Evolutionary conservation across 2,797 vertebrate species (phyloP).

Genomic region (Picus viridis): DNA sequence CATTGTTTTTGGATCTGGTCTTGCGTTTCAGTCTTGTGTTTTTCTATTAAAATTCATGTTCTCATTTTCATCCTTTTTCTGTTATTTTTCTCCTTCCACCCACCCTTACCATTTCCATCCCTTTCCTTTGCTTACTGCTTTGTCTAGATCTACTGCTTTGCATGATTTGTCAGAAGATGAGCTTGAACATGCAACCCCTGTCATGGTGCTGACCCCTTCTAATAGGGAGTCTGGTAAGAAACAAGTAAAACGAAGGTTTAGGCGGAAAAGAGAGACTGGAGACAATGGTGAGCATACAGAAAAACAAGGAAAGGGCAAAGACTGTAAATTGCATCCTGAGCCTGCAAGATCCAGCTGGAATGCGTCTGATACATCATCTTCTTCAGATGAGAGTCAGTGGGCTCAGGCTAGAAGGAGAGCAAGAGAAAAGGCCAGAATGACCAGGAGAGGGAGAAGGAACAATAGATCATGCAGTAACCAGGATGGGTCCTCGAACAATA

Average conservation of each 20-base stretch:
- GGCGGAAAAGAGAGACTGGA: conserved; percentile 81
- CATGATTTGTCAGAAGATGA: conserved; percentile 85
- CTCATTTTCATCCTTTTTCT: conserved; percentile 68
- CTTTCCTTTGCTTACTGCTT: conserved; percentile 71
- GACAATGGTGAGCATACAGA: conserved; percentile 72
- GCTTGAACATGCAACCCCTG: conserved; percentile 77
- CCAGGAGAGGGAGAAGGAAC: conserved; percentile 77
- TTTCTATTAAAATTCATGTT: conserved; percentile 51
- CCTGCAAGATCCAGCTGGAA: conserved; percentile 60
- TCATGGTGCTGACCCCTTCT: conserved; percentile 74
- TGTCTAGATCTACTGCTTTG: conserved; percentile 83
- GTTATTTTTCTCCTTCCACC: conserved; percentile 60
- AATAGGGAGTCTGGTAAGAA: conserved; percentile 82
- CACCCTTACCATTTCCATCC: conserved; percentile 75
- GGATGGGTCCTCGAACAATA: conserved; percentile 45
- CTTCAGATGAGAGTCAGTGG: conserved; percentile 82
- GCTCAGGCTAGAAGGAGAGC: conserved; percentile 84
- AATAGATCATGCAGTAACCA: conserved; percentile 68
- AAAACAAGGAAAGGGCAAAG: conserved; percentile 69
- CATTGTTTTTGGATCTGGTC: conserved; percentile 36
- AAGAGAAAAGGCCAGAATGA: conserved; percentile 82
- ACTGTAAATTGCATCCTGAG: conserved; percentile 56
- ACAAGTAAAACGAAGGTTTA: conserved; percentile 85
- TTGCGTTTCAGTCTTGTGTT: conserved; percentile 52
- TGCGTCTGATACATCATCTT: conserved; percentile 85